Base-by-base conservation (phyloP, 1,140 invertebrate genomes). In the Limonius californicus region DNA sequence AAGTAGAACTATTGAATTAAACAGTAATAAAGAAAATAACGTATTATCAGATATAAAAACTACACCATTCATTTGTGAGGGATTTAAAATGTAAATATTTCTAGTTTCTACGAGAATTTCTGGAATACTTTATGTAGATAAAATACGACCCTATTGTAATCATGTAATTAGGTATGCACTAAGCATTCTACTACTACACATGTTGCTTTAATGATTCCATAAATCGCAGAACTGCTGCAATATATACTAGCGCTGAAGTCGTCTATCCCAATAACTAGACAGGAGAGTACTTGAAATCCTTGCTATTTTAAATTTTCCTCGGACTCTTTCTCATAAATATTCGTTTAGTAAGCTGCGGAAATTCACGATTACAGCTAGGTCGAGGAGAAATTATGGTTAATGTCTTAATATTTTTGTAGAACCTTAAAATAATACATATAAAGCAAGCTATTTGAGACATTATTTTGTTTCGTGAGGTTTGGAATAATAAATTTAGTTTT, bases 151-250 rank as follows among this genome's bases (percentile, higher is more conserved):
- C n/a, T 21, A 50, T 50, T 50, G 45, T 50, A 21, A 21, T 50
- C 45, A 18, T 19, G 19, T 50, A 50, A 50, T 50, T 50, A 50
- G 45, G 20, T 19, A 50, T 19, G 45, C 20, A 50, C 16, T 19
- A 21, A 50, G 45, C 45, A 50, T 39, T 39, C 35, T 39, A 50
- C 45, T 50, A 50, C 45, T 19, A 50, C 45, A 50, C 45, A 50
- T 50, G 45, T 50, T 50, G 45, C 12, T 50, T 50, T 50, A 50
- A 50, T 50, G 45, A 50, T 50, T 50, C 45, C 15, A 50, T 50
- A 50, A 50, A 50, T 50, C 12, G 45, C 19, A 12, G 45, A 50
- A 21, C 16, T 50, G 16, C 15, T 18, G 45, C 45, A 50, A 50
- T 50, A 21, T 50, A 50, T 8, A 50, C 16, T 18, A 14, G 2